Conservation (phyloP, 2,888 invertebrate species). For the Hedychridium roseum region DNA sequence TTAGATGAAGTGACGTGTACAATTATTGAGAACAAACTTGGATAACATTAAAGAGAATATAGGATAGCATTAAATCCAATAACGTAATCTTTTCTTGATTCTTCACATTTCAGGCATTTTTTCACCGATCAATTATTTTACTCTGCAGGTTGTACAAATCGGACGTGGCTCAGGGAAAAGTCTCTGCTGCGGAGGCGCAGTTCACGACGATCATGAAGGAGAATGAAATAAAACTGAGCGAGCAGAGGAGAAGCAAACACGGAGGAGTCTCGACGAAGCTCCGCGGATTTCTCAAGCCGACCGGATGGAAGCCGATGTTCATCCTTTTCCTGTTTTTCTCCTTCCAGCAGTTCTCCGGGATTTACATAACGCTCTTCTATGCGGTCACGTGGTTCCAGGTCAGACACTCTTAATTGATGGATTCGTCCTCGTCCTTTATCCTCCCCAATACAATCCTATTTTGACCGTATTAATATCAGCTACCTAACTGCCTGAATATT, state of each 20-base stretch:
- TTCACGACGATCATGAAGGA: conserved; percentile 66
- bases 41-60: too few relatives aligned
- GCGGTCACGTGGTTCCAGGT: conserved; percentile 70
- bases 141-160: conserved; percentile 49
- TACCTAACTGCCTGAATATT: too few relatives aligned
- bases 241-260: conserved; percentile 58
- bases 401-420: too few relatives aligned
- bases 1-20: too few relatives aligned
- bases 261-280: conserved; percentile 56
- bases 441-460: too few relatives aligned
- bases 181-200: conserved; percentile 65
- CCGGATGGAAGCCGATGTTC: conserved; percentile 69
- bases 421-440: too few relatives aligned
- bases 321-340: conserved; percentile 68
- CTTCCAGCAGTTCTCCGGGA: conserved; percentile 71
- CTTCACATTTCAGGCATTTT: too few relatives aligned
- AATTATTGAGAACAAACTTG: too few relatives aligned
- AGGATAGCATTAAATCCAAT: too few relatives aligned
- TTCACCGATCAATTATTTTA: too few relatives aligned
- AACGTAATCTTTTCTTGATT: too few relatives aligned
- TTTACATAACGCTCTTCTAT: conserved; percentile 71
- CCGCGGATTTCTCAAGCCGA: conserved; percentile 66
- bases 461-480: too few relatives aligned
- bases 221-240: conserved; percentile 64
- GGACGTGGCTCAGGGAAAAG: conserved; percentile 43